These are phyloP conservation scores for Elaphurus davidianus DNA, from an alignment of 2,113 vertebrate species.

Conservation along the genomic window DNA sequence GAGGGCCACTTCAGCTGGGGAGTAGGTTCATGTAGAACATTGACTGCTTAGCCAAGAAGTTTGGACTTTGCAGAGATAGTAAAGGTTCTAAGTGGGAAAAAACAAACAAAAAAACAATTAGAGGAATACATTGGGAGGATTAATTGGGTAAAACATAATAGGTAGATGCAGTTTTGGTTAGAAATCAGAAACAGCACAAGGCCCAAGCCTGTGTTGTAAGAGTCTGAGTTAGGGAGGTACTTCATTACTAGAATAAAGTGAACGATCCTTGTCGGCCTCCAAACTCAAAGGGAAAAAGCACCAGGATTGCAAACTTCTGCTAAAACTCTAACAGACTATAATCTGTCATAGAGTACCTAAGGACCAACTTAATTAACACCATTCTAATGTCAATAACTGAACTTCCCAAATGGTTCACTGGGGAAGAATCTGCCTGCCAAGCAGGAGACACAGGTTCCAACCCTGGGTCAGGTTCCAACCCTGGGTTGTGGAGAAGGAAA, in stretches of 20 bases:
- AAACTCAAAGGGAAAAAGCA: background rate
- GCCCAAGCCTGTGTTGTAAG: background rate
- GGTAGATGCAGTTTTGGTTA: background rate
- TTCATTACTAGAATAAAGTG: background rate
- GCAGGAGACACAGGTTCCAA: background rate
- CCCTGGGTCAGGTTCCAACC: background rate
- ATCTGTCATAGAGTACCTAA: background rate
- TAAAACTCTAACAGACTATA: background rate
- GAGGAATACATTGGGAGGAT: background rate
- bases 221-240: background rate
- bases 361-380: background rate
- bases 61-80: background rate
- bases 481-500: background rate
- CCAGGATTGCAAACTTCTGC: background rate
- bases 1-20: background rate
- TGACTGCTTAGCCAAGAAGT: background rate
- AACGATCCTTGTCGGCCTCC: background rate
- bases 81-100: background rate
- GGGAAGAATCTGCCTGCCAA: background rate
- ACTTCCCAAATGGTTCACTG: background rate
- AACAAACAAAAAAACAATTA: background rate
- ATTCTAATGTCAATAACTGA: background rate
- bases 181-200: background rate
- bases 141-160: background rate
- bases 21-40: background rate